These are phyloP conservation scores for Brachionus angularis DNA, from an alignment of 1,140 invertebrate genomes.

Conservation along the genomic window DNA sequence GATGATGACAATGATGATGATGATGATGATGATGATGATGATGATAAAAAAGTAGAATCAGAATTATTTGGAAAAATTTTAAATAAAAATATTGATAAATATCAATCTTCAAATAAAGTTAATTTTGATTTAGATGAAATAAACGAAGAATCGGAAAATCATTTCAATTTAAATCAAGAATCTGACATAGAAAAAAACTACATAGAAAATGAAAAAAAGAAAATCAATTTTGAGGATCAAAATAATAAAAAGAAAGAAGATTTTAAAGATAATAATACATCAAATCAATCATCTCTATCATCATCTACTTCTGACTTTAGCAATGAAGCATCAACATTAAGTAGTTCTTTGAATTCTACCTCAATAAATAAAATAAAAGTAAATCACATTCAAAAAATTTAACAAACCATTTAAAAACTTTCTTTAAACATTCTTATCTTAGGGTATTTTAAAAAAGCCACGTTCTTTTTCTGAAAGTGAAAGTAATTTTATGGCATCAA, in stretches of 20 bases:
- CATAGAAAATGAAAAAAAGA: background rate
- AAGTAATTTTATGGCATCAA: slow-evolving; percentile 11
- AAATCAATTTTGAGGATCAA: background rate
- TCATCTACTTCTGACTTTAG: background rate
- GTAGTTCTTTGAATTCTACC: background rate
- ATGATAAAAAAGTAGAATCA: background rate
- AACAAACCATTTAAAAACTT: no score
- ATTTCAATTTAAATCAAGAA: no score
- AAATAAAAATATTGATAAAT: no score
- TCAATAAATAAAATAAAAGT: background rate
- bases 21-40: background rate
- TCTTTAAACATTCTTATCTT: no score
- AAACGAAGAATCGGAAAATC: no score
- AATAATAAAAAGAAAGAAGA: background rate
- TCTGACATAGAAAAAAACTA: background rate
- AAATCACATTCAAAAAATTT: no score
- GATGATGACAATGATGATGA: background rate
- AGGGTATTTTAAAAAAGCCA: slow-evolving; percentile 31
- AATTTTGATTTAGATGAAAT: no score
- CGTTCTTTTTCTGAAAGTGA: slow-evolving; percentile 31
- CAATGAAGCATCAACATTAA: background rate
- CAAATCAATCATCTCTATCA: no score
- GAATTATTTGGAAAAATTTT: no score
- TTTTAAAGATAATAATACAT: background rate
- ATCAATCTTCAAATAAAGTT: no score